Conservation (phyloP, 2,113 vertebrate genomes). For the Ictalurus furcatus region DNA sequence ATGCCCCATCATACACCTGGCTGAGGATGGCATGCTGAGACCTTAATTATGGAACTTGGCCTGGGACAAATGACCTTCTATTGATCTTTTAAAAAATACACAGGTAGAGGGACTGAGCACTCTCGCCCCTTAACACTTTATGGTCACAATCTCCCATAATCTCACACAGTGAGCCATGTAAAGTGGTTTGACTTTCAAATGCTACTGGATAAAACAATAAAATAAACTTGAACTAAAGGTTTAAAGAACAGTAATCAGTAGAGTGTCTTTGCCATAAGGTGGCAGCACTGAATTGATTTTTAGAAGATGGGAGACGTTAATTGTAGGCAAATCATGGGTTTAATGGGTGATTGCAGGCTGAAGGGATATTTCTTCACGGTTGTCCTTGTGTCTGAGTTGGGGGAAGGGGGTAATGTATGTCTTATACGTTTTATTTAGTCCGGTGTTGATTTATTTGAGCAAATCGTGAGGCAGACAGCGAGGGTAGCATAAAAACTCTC, state of each 20-base stretch:
- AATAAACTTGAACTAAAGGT: not conserved
- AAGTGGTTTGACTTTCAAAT: not conserved
- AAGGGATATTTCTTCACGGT: not conserved
- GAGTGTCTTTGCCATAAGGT: constrained; percentile 33
- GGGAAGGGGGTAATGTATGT: too few species aligned
- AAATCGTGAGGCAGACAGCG: not conserved
- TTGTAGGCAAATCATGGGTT: not conserved
- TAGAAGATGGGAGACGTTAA: not conserved
- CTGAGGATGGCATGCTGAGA: constrained; percentile 61
- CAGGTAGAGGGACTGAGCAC: not conserved
- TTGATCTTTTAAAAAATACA: constrained; percentile 40
- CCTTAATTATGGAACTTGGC: constrained; percentile 63
- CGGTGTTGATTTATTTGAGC: not conserved
- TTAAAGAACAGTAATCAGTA: too few species aligned
- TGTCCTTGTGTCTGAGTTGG: not conserved
- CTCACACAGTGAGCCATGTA: not conserved
- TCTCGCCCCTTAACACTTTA: not conserved
- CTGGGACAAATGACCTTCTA: constrained; percentile 38
- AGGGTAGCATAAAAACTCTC: not conserved
- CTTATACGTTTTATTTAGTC: not conserved
- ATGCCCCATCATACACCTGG: constrained; percentile 51
- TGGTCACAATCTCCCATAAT: not conserved
- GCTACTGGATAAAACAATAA: not conserved
- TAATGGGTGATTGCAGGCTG: not conserved
- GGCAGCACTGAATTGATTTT: constrained; percentile 44